A percentile compares a stretch with the other conserved stretches of the same genome.
phyloP scores from a whole-genome alignment of 2,888 invertebrate genomes.

The Chrysolina haemoptera region DNA sequence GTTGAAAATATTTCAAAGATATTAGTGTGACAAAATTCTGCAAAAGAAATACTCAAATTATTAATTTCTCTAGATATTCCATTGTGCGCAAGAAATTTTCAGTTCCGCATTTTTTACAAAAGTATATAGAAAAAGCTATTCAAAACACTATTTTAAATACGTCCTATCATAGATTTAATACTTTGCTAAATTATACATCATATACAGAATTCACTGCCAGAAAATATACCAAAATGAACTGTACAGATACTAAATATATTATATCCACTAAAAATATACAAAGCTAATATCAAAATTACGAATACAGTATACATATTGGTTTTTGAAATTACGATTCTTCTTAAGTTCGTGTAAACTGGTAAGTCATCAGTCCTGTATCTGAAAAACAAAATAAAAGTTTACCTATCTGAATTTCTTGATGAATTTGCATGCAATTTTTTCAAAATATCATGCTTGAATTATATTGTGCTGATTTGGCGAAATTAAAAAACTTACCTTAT shows the following conservation, averaged over 20 bases:
- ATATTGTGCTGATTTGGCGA: constrained; percentile 21
- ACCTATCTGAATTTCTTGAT: not conserved
- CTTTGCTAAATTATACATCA: not conserved
- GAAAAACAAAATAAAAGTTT: constrained; percentile 56
- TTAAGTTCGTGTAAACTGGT: constrained; percentile 72
- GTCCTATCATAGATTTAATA: too few species aligned
- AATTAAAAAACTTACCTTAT: constrained; percentile 55
- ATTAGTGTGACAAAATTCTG: too few species aligned
- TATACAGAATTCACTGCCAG: constrained; percentile 22
- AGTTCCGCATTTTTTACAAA: too few species aligned
- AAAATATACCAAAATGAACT: constrained; percentile 16
- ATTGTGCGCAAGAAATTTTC: too few species aligned
- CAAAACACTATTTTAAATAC: too few species aligned
- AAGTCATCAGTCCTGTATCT: constrained; percentile 72
- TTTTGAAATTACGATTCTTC: constrained; percentile 47
- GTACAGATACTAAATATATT: constrained; percentile 42
- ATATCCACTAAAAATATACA: constrained; percentile 57
- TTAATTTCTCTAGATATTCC: too few species aligned
- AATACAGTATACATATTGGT: constrained; percentile 54
- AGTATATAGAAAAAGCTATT: too few species aligned
- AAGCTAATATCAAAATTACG: constrained; percentile 62
- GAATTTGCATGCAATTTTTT: constrained; percentile 28
- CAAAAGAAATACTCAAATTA: too few species aligned
- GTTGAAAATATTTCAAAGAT: too few species aligned
- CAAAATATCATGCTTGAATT: constrained; percentile 16